Percentiles rank a stretch among this genome's conserved stretches.
Evolutionary conservation across 1,140 invertebrate species (phyloP).

Genomic region (Drosophila micromelanica): DNA sequence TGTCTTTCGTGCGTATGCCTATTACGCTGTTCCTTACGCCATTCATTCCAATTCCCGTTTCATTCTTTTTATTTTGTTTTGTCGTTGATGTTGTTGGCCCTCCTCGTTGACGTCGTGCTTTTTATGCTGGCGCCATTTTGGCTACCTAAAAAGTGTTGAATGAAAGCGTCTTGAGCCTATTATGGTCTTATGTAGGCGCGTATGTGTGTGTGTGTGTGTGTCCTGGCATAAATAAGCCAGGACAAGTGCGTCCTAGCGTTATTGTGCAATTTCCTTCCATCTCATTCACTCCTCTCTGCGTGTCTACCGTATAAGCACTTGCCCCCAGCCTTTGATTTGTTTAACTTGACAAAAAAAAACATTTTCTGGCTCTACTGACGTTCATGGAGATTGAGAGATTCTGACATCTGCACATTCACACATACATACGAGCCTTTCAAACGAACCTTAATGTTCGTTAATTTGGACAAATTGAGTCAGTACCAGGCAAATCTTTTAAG

Average conservation of each 20-base stretch:
- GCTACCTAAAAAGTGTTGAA: slow-evolving; percentile 79
- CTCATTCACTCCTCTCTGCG: slow-evolving; percentile 1
- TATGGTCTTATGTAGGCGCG: slow-evolving; percentile 47
- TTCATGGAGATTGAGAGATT: slow-evolving; percentile 47
- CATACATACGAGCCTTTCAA: neutral
- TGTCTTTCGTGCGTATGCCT: slow-evolving; percentile 72
- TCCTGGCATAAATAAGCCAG: slow-evolving; percentile 46
- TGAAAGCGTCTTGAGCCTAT: slow-evolving; percentile 80
- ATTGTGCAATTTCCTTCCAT: slow-evolving; percentile 63
- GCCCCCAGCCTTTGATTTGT: slow-evolving; percentile 33
- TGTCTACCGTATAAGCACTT: slow-evolving; percentile 1
- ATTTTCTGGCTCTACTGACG: slow-evolving; percentile 33
- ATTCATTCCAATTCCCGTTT: slow-evolving; percentile 38
- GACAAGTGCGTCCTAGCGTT: slow-evolving; percentile 49
- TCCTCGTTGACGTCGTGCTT: slow-evolving; percentile 39
- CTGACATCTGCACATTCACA: slow-evolving; percentile 4
- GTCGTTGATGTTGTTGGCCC: slow-evolving; percentile 6
- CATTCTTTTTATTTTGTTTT: slow-evolving; percentile 23
- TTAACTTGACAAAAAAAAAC: slow-evolving; percentile 43
- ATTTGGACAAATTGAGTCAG: slow-evolving; percentile 35
- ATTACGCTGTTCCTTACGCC: slow-evolving; percentile 51
- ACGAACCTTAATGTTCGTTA: slow-evolving; percentile 31
- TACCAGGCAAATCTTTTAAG: slow-evolving; percentile 39
- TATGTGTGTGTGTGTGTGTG: slow-evolving; percentile 22
- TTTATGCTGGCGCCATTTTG: slow-evolving; percentile 74